Conservation (phyloP, 2,888 invertebrate genomes). For the Thymelicus lineola region DNA sequence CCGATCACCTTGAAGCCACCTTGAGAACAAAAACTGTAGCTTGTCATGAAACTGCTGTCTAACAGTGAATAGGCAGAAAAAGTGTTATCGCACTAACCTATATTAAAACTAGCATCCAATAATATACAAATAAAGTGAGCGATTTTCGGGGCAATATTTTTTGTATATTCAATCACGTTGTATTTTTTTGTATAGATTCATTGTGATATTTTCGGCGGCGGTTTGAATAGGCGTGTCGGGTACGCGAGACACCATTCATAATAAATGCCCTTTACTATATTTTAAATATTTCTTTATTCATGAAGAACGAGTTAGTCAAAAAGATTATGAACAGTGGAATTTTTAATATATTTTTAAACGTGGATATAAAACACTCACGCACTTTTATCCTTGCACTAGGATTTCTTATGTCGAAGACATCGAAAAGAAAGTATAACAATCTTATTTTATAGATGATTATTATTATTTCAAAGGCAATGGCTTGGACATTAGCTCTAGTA, state of each 20-base stretch:
- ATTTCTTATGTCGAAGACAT: too few species aligned
- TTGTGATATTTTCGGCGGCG: neutral
- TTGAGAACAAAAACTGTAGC: slow-evolving; percentile 51
- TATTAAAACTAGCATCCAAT: slow-evolving; percentile 24
- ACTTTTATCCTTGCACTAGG: too few species aligned
- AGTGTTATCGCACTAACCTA: slow-evolving; percentile 25
- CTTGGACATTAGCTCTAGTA: too few species aligned
- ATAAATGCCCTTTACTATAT: neutral
- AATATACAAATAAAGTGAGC: slow-evolving; percentile 15
- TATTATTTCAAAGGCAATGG: too few species aligned
- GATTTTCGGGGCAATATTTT: slow-evolving; percentile 9
- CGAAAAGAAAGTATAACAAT: too few species aligned
- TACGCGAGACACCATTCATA: slow-evolving; percentile 12
- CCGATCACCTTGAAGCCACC: slow-evolving; percentile 48
- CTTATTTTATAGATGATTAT: too few species aligned
- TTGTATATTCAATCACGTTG: neutral
- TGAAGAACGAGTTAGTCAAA: too few species aligned
- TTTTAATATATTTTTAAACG: too few species aligned
- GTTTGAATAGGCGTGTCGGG: neutral
- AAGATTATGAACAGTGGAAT: too few species aligned
- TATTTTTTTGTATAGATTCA: slow-evolving; percentile 17
- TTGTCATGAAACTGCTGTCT: slow-evolving; percentile 52
- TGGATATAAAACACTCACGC: too few species aligned
- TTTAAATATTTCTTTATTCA: too few species aligned
- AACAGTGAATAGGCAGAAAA: slow-evolving; percentile 49